Evolutionary conservation across 1,140 invertebrate genomes (phyloP), one percentile per base, ranked within the genome.

Genomic region (Drosophila pseudoananassae): DNA sequence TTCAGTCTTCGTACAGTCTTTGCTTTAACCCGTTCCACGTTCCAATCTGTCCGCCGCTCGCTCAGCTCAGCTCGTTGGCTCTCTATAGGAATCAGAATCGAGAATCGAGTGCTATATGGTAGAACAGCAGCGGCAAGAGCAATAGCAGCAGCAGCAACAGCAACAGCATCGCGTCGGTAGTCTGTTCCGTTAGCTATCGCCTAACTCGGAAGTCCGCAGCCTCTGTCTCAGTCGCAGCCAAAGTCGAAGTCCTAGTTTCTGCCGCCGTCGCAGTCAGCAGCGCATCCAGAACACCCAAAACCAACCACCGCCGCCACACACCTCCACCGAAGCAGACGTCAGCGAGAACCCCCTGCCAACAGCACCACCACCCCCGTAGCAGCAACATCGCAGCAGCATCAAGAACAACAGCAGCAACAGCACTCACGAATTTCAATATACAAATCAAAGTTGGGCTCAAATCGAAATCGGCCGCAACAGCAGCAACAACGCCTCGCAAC

Each of bases 1-100:
- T 92, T 92, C 91, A 92, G 91, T 92, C 91, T 92, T 92, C 91
- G 91, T 92, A 92, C 91, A 92, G 91, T 92, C 91, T 92, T 92
- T 91, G 91, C 91, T 92, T 92, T 92, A 92, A 92, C 91, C 91
- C 91, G 91, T 92, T 92, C 91, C 91, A 92, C 91, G 91, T 92
- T 92, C 91, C 91, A 92, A 91, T 92, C 91, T 92, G 87, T 91
- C 90, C 90, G 90, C 89, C 87, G 88, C 79, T 84, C 71, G 80
- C 43, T 46, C 40, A 43, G 40, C 40, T 43, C 40, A 43, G 40
- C 79, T 82, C 78, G 80, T 82, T 88, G 72, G 84, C 83, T 84
- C 78, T 88, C 84, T 82, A 77, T 79, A 88, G 59, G 83, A 76
- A 78, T 81, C 66, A 82, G 45, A 33, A 31, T 12, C 25, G 17